Evolutionary conservation across 1,140 invertebrate genomes (phyloP).

Genomic region (Bicyclus anynana): DNA sequence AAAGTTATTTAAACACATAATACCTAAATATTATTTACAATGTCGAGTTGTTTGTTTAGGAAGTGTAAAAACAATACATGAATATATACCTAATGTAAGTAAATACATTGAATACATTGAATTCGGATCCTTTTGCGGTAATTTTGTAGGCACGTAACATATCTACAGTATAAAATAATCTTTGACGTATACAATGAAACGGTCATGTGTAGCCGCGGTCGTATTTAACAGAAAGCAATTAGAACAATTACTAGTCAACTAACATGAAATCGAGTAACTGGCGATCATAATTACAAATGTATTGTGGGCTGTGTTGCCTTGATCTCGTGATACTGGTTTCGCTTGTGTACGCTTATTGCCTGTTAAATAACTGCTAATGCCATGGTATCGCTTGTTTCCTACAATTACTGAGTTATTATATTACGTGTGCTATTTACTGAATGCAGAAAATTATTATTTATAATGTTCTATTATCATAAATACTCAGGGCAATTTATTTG

Average conservation of each 20-base stretch:
- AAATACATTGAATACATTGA: too few relatives aligned
- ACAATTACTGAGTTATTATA: constrained; percentile 16
- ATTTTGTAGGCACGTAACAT: too few relatives aligned
- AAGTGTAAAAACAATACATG: too few relatives aligned
- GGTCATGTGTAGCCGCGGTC: background rate
- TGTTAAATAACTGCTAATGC: constrained; percentile 22
- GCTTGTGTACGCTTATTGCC: constrained; percentile 13
- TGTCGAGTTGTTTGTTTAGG: too few relatives aligned
- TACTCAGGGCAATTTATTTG: too few relatives aligned
- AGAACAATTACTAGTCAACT: constrained; percentile 40
- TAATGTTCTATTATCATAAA: too few relatives aligned
- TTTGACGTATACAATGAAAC: too few relatives aligned
- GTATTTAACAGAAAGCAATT: constrained; percentile 23
- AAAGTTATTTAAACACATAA: too few relatives aligned
- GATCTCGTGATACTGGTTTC: constrained; percentile 39
- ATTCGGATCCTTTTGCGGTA: too few relatives aligned
- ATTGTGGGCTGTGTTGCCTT: constrained; percentile 46
- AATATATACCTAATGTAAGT: too few relatives aligned
- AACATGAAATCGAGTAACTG: constrained; percentile 46
- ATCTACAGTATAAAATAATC: too few relatives aligned
- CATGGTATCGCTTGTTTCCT: constrained; percentile 6
- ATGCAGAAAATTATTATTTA: background rate
- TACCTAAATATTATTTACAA: too few relatives aligned
- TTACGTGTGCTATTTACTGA: constrained; percentile 9
- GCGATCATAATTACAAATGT: constrained; percentile 30